Conservation (phyloP, 2,888 invertebrate species). For the Euzophera pinguis region DNA sequence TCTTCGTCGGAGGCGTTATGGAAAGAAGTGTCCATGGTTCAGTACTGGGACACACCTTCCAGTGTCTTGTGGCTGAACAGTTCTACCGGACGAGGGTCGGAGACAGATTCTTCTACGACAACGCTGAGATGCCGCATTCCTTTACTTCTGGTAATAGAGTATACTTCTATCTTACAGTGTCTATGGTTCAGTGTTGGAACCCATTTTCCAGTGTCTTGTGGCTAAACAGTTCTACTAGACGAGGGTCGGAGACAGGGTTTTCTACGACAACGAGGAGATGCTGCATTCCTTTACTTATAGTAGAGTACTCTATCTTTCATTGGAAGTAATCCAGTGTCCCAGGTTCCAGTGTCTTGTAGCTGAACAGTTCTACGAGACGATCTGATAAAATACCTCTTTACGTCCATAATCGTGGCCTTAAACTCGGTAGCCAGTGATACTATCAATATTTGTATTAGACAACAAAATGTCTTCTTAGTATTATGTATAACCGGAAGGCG, state of each 20-base stretch:
- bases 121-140: conserved; percentile 81
- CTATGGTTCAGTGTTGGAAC: conserved; percentile 88
- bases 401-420: too few species aligned
- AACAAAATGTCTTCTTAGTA: too few species aligned
- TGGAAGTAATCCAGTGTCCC: too few species aligned
- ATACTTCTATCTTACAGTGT: conserved; percentile 55
- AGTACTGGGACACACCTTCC: conserved; percentile 91
- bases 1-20: conserved; percentile 91
- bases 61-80: conserved; percentile 92
- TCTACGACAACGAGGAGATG: conserved; percentile 86
- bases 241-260: conserved; percentile 91
- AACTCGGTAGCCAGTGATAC: too few species aligned
- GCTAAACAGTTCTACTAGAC: conserved; percentile 93
- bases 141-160: conserved; percentile 80
- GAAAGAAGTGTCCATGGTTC: conserved; percentile 88
- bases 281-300: conserved; percentile 77
- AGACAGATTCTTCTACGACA: conserved; percentile 92
- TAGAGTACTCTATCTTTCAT: too few species aligned
- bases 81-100: conserved; percentile 91
- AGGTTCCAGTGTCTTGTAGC: conserved; percentile 93
- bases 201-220: conserved; percentile 93
- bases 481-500: too few species aligned
- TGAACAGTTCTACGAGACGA: conserved; percentile 91
- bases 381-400: too few species aligned
- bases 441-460: too few species aligned